Percentiles rank a stretch among this genome's conserved stretches.
Evolutionary conservation across 2,113 vertebrate genomes (phyloP).

Genomic region (Podilymbus podiceps): DNA sequence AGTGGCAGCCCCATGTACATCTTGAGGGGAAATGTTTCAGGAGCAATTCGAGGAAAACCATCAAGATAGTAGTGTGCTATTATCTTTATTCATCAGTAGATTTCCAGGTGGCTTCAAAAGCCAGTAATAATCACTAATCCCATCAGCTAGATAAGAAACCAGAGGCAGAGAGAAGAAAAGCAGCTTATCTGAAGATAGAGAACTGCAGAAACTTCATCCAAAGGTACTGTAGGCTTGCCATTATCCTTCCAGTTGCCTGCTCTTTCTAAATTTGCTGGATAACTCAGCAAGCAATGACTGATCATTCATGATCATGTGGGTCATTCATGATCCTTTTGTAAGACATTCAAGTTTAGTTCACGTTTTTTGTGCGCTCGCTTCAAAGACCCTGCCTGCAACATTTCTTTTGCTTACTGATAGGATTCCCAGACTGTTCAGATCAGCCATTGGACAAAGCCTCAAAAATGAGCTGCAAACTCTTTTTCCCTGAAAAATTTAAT

Average conservation of each 20-base stretch:
- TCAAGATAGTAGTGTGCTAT: not conserved
- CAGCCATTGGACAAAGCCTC: not conserved
- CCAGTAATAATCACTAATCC: not conserved
- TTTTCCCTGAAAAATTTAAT: not conserved
- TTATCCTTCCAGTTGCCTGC: not conserved
- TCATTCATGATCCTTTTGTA: not conserved
- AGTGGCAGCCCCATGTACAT: not conserved
- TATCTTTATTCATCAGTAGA: not conserved
- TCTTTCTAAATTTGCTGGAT: not conserved
- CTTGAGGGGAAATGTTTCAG: not conserved
- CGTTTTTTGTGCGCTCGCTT: not conserved
- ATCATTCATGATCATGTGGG: not conserved
- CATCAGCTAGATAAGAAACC: not conserved
- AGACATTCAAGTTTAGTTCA: not conserved
- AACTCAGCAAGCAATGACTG: not conserved
- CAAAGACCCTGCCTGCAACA: not conserved
- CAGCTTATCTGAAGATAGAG: not conserved
- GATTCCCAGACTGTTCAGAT: not conserved
- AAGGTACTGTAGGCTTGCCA: not conserved
- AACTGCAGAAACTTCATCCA: not conserved
- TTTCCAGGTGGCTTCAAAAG: slow-evolving; percentile 34
- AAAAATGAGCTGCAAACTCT: not conserved
- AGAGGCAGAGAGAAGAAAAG: not conserved
- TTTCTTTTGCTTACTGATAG: not conserved
- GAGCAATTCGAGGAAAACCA: not conserved